Evolutionary conservation across 2,113 vertebrate genomes (phyloP).

Genomic region (Xenus cinereus): DNA sequence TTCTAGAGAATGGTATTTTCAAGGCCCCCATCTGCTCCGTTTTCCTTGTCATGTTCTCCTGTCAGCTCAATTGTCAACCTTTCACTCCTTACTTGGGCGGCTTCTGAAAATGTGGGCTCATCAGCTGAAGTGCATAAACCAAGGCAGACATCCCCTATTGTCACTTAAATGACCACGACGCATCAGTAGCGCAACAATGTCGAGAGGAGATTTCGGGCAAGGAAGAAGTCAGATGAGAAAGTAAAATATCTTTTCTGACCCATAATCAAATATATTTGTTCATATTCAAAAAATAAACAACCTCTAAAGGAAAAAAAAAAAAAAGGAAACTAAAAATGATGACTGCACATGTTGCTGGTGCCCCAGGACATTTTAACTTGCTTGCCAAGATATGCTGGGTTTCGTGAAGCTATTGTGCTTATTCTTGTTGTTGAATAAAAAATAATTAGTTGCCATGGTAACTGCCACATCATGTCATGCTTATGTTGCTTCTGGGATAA

Average conservation of each 20-base stretch:
- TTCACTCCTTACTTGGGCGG: neutral
- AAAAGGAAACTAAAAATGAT: neutral
- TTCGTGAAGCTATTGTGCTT: constrained; percentile 57
- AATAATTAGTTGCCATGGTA: constrained; percentile 62
- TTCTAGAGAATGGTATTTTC: constrained; percentile 31
- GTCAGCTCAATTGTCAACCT: constrained; percentile 48
- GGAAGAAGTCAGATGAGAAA: neutral
- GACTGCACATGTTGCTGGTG: constrained; percentile 29
- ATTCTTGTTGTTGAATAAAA: constrained; percentile 65
- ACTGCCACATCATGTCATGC: constrained; percentile 58
- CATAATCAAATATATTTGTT: neutral
- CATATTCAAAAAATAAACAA: neutral
- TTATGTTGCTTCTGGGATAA: constrained; percentile 60
- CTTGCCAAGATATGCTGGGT: constrained; percentile 41
- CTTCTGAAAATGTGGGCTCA: constrained; percentile 9
- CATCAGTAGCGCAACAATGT: neutral
- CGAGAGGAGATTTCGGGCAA: neutral
- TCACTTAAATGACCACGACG: neutral
- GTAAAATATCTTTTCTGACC: neutral
- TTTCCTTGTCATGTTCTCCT: constrained; percentile 26
- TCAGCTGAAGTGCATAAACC: neutral
- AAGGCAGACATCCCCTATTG: neutral
- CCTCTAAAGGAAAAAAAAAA: neutral
- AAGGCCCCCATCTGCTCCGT: constrained; percentile 1
- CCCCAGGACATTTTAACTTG: constrained; percentile 53